Percentiles rank a stretch among this genome's conserved stretches.
Conservation (phyloP, 2,797 vertebrate species). For the Aselliscus stoliczkanus region DNA sequence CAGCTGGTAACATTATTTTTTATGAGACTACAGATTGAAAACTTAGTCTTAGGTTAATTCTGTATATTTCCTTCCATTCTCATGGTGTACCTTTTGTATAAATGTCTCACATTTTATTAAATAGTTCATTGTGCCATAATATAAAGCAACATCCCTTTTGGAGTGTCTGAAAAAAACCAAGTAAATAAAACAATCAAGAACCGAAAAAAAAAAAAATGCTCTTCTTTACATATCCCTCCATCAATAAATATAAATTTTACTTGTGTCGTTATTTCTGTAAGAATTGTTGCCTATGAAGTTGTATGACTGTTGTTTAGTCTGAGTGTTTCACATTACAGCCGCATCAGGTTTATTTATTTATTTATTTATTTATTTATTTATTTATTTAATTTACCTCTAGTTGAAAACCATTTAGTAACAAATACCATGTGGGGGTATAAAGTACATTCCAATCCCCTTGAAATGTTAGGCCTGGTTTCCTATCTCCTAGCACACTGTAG, state of each 20-base stretch:
- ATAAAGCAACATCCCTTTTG: background rate
- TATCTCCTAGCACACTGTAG: background rate
- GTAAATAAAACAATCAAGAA: background rate
- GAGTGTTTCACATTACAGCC: background rate
- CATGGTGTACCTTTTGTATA: background rate
- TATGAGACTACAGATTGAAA: background rate
- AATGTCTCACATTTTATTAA: background rate
- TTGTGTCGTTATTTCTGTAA: background rate
- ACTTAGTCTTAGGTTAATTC: background rate
- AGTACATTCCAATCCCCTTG: background rate
- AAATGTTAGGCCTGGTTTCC: background rate
- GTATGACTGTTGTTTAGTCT: background rate
- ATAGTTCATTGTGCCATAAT: background rate
- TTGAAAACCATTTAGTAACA: constrained; percentile 7
- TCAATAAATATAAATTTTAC: background rate
- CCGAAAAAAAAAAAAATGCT: background rate
- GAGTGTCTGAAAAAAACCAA: background rate
- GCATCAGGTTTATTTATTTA: background rate
- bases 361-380: background rate
- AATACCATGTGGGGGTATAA: background rate
- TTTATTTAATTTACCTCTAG: background rate
- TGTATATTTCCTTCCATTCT: background rate
- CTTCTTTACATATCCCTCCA: background rate
- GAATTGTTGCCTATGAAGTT: background rate
- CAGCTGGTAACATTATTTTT: background rate